Evolutionary conservation across 2,888 invertebrate genomes (phyloP).

Genomic region (Napeogenes sylphis): DNA sequence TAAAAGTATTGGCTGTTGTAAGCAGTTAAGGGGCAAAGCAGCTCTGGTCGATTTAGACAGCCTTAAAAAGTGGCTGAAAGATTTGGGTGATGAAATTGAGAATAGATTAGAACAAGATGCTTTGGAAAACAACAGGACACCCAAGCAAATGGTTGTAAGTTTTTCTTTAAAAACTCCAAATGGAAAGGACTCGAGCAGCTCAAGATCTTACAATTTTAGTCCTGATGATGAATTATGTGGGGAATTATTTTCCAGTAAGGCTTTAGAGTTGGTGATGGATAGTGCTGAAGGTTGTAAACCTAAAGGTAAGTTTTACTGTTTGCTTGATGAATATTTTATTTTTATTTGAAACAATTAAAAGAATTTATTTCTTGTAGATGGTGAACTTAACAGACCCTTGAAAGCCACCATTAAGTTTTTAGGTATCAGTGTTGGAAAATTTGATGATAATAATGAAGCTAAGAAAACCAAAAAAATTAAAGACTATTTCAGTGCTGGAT

Average conservation of each 20-base stretch:
- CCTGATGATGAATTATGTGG: conserved; percentile 80
- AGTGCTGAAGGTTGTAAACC: conserved; percentile 66
- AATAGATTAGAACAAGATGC: conserved; percentile 90
- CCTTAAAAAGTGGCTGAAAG: conserved; percentile 87
- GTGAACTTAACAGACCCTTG: conserved; percentile 54
- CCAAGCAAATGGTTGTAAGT: conserved; percentile 87
- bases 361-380: conserved; percentile 47
- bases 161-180: conserved; percentile 78
- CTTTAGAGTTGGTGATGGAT: conserved; percentile 82
- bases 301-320: conserved; percentile 44
- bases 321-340: background rate
- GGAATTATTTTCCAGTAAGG: conserved; percentile 81
- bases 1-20: conserved; percentile 97
- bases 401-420: conserved; percentile 81
- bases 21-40: conserved; percentile 91
- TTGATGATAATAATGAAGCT: conserved; percentile 77
- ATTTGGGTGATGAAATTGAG: conserved; percentile 88
- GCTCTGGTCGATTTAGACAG: conserved; percentile 82
- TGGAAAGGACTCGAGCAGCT: conserved; percentile 78
- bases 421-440: conserved; percentile 88
- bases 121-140: conserved; percentile 87
- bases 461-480: conserved; percentile 77
- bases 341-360: background rate
- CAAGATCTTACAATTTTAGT: conserved; percentile 80
- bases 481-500: conserved; percentile 75